phyloP scores from a whole-genome alignment of 2,797 vertebrate genomes.

The Pempheris klunzingeri region DNA sequence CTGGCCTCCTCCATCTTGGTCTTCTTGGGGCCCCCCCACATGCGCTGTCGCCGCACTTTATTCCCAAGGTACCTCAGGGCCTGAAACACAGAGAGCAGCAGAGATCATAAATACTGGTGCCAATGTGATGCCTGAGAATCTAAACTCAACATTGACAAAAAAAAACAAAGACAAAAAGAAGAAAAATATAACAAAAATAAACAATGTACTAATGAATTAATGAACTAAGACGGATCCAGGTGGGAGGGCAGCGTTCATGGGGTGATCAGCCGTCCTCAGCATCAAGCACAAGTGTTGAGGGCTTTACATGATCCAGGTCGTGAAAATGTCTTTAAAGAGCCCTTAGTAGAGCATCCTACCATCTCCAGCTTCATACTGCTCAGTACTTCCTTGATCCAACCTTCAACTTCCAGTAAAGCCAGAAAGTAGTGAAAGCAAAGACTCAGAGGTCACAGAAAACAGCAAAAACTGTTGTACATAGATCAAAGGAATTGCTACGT shows the following conservation, averaged over 20 bases:
- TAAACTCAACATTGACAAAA: neutral
- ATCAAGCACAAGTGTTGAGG: too few species aligned
- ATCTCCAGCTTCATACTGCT: neutral
- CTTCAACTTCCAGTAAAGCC: neutral
- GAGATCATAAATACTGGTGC: neutral
- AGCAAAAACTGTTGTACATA: neutral
- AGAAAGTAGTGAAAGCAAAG: neutral
- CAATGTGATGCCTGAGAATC: neutral
- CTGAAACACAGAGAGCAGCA: slow-evolving; percentile 76
- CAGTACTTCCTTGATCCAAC: neutral
- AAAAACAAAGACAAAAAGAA: neutral
- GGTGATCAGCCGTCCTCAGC: too few species aligned
- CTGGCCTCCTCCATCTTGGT: slow-evolving; percentile 99
- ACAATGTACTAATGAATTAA: too few species aligned
- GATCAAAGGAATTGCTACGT: neutral
- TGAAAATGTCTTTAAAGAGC: too few species aligned
- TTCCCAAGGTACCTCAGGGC: slow-evolving; percentile 97
- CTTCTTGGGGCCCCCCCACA: slow-evolving; percentile 99
- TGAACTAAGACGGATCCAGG: too few species aligned
- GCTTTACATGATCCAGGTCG: too few species aligned
- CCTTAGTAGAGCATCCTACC: too few species aligned
- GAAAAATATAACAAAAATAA: too few species aligned
- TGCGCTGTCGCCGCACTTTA: slow-evolving; percentile 96
- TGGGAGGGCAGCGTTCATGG: too few species aligned
- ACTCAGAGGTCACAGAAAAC: too few species aligned